Evolutionary conservation across 2,888 invertebrate genomes (phyloP).

Genomic region (Rhogogaster chlorosoma): DNA sequence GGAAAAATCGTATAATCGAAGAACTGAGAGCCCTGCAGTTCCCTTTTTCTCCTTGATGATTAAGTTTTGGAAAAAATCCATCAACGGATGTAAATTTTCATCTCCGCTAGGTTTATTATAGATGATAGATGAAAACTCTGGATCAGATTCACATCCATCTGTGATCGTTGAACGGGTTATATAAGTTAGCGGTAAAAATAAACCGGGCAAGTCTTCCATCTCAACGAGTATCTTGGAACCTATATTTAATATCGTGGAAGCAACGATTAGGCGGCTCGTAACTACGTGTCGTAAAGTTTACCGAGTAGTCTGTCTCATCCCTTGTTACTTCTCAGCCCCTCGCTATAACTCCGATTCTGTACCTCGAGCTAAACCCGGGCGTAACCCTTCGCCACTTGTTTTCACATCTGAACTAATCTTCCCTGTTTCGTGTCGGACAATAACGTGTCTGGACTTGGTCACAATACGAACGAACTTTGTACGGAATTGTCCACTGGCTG

Average conservation of each 20-base stretch:
- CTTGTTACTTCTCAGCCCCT: not conserved
- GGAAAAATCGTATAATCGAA: not conserved
- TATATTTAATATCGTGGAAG: conserved; percentile 62
- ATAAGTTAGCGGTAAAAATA: not conserved
- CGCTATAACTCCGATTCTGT: not conserved
- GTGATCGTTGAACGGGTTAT: not conserved
- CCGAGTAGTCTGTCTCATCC: conserved; percentile 26
- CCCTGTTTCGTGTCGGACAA: not conserved
- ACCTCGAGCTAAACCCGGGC: not conserved
- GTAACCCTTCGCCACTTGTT: conserved; percentile 21
- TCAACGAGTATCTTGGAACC: conserved; percentile 45
- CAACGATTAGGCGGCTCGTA: conserved; percentile 61
- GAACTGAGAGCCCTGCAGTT: not conserved
- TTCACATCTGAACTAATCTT: conserved; percentile 22
- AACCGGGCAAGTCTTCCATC: not conserved
- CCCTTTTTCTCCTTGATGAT: too few species aligned
- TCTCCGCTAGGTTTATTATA: too few species aligned
- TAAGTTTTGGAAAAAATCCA: too few species aligned
- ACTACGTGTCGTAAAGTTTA: conserved; percentile 60
- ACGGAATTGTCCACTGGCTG: too few species aligned
- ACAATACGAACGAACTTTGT: not conserved
- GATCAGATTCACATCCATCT: not conserved
- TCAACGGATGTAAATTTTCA: too few species aligned
- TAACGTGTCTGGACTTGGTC: conserved; percentile 9
- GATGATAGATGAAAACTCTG: not conserved